These are phyloP conservation scores for Limnodromus scolopaceus DNA, from an alignment of 2,797 vertebrate species.

Conservation along the genomic window DNA sequence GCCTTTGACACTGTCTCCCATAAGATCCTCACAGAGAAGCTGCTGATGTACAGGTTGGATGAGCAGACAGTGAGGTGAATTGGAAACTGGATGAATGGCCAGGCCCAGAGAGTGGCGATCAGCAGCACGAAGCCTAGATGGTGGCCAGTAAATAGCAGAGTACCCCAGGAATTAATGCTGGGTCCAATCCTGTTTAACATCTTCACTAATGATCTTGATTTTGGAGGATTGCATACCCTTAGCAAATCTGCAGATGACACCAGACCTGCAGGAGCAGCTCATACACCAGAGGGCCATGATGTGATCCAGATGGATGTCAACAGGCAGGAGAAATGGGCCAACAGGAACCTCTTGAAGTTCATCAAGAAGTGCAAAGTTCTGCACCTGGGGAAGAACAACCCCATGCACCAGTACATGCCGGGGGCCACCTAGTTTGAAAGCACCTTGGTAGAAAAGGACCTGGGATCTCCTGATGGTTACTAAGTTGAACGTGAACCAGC, in stretches of 20 bases:
- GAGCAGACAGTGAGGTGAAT: neutral
- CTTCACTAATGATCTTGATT: neutral
- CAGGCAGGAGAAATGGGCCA: neutral
- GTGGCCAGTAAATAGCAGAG: accelerated
- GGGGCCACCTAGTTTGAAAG: neutral
- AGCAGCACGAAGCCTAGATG: neutral
- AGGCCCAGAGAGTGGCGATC: neutral
- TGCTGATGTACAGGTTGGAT: neutral
- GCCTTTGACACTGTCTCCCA: too few relatives aligned
- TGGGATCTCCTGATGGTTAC: too few relatives aligned
- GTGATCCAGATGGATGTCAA: neutral
- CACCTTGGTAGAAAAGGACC: neutral
- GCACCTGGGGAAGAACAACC: neutral
- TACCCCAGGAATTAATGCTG: neutral
- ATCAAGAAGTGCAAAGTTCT: neutral
- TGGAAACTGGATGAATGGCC: neutral
- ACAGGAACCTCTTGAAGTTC: neutral
- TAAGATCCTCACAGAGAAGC: neutral
- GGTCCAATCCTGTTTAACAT: neutral
- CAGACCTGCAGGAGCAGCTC: neutral
- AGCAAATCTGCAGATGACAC: neutral
- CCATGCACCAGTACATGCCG: neutral
- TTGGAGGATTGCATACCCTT: neutral
- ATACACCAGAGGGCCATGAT: neutral
- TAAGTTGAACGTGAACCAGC: neutral